phyloP scores from a whole-genome alignment of 1,140 invertebrate genomes.

The Mylabris phalerata region DNA sequence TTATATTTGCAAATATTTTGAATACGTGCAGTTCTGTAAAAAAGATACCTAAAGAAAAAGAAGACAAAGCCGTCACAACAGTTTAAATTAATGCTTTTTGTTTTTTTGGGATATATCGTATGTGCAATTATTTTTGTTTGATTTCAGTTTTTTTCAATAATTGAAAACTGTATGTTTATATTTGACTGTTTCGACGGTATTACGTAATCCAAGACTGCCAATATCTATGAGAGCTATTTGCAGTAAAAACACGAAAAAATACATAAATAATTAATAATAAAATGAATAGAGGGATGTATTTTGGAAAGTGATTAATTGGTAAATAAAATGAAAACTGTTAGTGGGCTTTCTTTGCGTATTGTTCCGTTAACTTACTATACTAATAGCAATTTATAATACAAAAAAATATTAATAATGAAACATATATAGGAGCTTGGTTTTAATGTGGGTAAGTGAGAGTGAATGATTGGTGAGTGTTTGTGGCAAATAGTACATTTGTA shows the following conservation, averaged over 20 bases:
- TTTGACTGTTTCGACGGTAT: constrained; percentile 17
- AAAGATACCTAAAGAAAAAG: no score
- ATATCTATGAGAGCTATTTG: constrained; percentile 20
- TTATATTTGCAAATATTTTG: constrained; percentile 11
- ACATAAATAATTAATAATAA: no score
- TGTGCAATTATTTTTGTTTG: neutral
- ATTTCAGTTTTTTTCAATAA: constrained; percentile 4
- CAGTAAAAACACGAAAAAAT: neutral
- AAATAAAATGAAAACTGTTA: constrained; percentile 17
- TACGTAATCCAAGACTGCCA: constrained; percentile 17
- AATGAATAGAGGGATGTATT: constrained; percentile 15
- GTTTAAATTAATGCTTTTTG: constrained; percentile 15
- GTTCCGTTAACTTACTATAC: constrained; percentile 33
- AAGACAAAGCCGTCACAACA: constrained; percentile 5
- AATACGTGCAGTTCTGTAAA: constrained; percentile 10
- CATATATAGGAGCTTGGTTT: constrained; percentile 46
- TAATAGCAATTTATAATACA: constrained; percentile 33
- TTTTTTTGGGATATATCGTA: constrained; percentile 6
- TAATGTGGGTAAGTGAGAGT: constrained; percentile 38
- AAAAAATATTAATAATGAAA: constrained; percentile 1
- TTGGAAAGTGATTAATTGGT: constrained; percentile 25
- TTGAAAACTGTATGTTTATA: constrained; percentile 7
- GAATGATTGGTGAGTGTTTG: constrained; percentile 19
- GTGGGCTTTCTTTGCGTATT: constrained; percentile 33
- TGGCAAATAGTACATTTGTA: constrained; percentile 48